Evolutionary conservation across 1,140 invertebrate genomes (phyloP).

Genomic region (Wasmannia auropunctata): DNA sequence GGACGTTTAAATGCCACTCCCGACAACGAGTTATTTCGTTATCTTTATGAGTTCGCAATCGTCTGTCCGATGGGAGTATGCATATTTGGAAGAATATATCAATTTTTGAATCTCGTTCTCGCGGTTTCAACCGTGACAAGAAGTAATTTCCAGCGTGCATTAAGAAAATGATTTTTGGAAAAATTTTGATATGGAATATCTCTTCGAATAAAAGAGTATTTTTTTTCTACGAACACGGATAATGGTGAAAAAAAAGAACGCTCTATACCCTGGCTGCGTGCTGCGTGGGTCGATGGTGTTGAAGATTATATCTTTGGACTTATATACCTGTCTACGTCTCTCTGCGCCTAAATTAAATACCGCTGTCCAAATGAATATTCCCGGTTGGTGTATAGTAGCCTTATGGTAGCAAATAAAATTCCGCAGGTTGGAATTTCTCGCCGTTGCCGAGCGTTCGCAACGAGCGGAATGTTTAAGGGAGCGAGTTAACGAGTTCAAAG

Average conservation of each 20-base stretch:
- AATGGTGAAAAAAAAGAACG: neutral
- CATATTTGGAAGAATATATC: slow-evolving; percentile 51
- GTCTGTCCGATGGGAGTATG: neutral
- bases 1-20: slow-evolving; percentile 74
- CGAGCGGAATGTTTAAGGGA: slow-evolving; percentile 29
- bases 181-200: neutral
- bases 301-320: slow-evolving; percentile 2
- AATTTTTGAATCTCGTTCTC: slow-evolving; percentile 35
- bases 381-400: neutral
- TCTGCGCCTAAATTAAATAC: slow-evolving; percentile 18
- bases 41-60: slow-evolving; percentile 67
- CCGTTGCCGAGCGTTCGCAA: neutral
- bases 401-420: slow-evolving; percentile 36
- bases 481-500: slow-evolving; percentile 7
- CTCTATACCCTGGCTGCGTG: neutral
- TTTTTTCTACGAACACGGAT: neutral
- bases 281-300: neutral
- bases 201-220: neutral
- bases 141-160: neutral
- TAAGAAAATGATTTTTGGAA: neutral
- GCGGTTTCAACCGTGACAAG: neutral
- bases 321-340: neutral
- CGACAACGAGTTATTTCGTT: slow-evolving; percentile 76
- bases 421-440: slow-evolving; percentile 5
- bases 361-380: slow-evolving; percentile 35